Conservation (phyloP, 2,888 invertebrate genomes). For the Mythimna albipuncta region DNA sequence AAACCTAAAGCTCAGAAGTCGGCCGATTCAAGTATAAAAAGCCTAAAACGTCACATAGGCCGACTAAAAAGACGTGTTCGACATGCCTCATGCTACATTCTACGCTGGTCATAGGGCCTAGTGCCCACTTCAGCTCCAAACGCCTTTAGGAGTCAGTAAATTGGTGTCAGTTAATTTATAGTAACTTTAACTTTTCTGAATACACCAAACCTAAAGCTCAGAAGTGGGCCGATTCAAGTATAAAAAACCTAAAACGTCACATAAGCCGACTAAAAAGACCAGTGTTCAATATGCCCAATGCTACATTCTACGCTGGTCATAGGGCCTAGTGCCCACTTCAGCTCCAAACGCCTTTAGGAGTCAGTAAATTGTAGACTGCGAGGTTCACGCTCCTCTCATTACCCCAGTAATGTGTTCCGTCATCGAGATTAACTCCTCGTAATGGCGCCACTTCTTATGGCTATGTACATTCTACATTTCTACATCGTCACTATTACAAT, state of each 20-base stretch:
- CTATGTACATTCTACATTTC: conserved; percentile 70
- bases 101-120: no score
- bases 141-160: no score
- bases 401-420: conserved; percentile 88
- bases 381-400: conserved; percentile 88
- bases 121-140: no score
- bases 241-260: not conserved
- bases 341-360: conserved; percentile 83
- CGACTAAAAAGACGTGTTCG: not conserved
- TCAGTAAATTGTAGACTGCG: conserved; percentile 84
- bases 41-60: not conserved
- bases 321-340: conserved; percentile 56
- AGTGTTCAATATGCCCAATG: not conserved
- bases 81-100: no score
- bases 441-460: conserved; percentile 83
- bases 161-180: no score
- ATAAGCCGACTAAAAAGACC: not conserved
- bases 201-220: no score
- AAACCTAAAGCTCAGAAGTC: no score
- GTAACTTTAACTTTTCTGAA: no score
- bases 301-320: conserved; percentile 31
- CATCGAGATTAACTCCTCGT: conserved; percentile 89
- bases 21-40: not conserved
- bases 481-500: conserved; percentile 87
- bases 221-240: no score